A percentile compares a stretch with the other conserved stretches of the same genome.
Evolutionary conservation across 1,140 invertebrate species (phyloP).

Genomic region (Sitobion miscanthi): DNA sequence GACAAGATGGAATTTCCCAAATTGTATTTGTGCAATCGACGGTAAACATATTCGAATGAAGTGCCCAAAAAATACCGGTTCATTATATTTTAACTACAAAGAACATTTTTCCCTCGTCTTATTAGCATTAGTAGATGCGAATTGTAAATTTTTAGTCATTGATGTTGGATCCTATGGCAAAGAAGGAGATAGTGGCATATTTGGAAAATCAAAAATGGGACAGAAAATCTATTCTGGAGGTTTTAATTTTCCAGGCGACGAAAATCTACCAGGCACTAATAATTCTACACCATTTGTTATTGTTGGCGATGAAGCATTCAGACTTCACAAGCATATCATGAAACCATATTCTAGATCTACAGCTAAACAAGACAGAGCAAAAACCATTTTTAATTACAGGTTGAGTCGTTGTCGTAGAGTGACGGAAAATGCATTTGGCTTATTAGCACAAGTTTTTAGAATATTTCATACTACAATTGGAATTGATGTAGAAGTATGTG

Average conservation of each 20-base stretch:
- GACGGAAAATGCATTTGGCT: too few relatives aligned
- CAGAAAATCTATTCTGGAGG: background rate
- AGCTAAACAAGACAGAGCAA: too few relatives aligned
- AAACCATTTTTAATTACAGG: too few relatives aligned
- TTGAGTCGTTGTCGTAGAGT: too few relatives aligned
- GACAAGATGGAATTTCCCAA: too few relatives aligned
- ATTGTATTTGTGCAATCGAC: too few relatives aligned
- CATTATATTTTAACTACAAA: conserved; percentile 59
- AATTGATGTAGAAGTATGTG: too few relatives aligned
- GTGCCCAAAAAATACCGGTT: too few relatives aligned
- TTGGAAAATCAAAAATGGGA: conserved; percentile 41
- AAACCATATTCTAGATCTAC: conserved; percentile 59
- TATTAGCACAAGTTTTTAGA: too few relatives aligned
- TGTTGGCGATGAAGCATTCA: background rate
- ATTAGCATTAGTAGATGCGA: conserved; percentile 32
- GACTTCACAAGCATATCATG: conserved; percentile 61
- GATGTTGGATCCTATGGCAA: conserved; percentile 49
- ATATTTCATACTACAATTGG: too few relatives aligned
- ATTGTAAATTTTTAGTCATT: conserved; percentile 42
- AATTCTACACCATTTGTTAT: background rate
- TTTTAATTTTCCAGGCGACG: background rate
- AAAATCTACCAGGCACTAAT: background rate
- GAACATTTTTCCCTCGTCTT: conserved; percentile 58
- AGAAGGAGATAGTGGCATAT: conserved; percentile 54
- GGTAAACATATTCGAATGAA: too few relatives aligned